Conservation (phyloP, 2,113 vertebrate genomes). For the Pterophyllum scalare region DNA sequence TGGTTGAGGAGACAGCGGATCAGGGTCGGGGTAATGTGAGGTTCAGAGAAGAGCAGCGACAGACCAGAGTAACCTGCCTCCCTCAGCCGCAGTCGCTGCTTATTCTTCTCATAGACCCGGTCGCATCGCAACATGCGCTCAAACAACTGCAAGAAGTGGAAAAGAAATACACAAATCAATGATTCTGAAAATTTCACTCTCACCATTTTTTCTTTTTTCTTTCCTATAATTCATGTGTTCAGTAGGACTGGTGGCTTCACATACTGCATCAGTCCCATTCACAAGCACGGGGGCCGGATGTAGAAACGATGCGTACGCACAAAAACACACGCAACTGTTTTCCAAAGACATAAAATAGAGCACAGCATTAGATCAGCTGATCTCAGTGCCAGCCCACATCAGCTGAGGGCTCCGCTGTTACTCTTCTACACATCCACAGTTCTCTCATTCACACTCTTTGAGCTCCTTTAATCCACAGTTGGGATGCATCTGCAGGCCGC, state of each 20-base stretch:
- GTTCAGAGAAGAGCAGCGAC: constrained; percentile 91
- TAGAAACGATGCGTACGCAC: neutral
- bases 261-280: neutral
- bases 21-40: constrained; percentile 84
- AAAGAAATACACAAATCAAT: neutral
- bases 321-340: neutral
- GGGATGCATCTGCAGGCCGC: too few species aligned
- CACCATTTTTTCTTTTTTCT: neutral
- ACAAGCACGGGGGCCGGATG: neutral
- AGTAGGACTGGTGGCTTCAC: neutral
- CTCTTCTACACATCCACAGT: too few species aligned
- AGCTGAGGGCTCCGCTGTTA: neutral
- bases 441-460: too few species aligned
- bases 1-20: constrained; percentile 93
- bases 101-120: constrained; percentile 95
- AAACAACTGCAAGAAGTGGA: constrained; percentile 82
- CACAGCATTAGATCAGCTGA: neutral
- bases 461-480: too few species aligned
- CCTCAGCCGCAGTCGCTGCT: constrained; percentile 91
- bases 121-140: constrained; percentile 96
- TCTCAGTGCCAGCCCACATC: neutral
- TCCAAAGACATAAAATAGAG: neutral
- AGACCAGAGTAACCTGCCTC: constrained; percentile 93
- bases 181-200: neutral
- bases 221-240: neutral